Base-by-base conservation (phyloP, 2,888 invertebrate species). In the Candidula unifasciata region DNA sequence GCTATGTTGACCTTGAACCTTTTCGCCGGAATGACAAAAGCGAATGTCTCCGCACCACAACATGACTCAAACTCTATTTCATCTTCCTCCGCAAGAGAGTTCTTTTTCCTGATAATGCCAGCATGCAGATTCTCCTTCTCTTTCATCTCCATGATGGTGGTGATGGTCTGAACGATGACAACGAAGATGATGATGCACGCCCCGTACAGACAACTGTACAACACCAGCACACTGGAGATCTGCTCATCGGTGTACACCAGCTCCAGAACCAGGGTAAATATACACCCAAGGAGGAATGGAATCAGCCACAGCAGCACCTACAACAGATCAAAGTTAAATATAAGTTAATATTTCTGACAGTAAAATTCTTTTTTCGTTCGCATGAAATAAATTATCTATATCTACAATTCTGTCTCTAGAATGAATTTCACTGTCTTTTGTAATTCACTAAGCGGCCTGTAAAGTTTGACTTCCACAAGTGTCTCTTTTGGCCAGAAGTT, bases 1-100 rank as follows among this genome's bases (percentile, higher is more conserved):
- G 91, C 64, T 18, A 93, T 90, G 87, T 93, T 92, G 2, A 91
- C 80, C 74, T 89, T 90, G 85, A 91, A 92, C 82, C 89, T 90
- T 86, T 93, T 93, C 10, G 89, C 90, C 16, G 93, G 92, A 6
- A 91, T 87, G 8, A 92, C 88, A 90, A 93, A 93, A 81, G 90
- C 89, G 30, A 92, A 85, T 8, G 93, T 92, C 84, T 92, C 91
- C 8, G 90, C 89, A n/a, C 91, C 91, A 86, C 92, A 92, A 83
- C 92, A 92, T 0, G 92, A 91, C 44, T 90, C 87, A 87, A 93
- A 93, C 37, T 91, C 91, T 2, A 92, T 87, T 84, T 93, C 92
- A 87, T 93, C 92, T 76, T 92, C 92, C 76, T 92, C 92, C 0
- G 90, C 87, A 21, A 92, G 80, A 37, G 92, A 84, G 80, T 90